These are phyloP conservation scores for Hypanus sabinus DNA, from an alignment of 2,113 vertebrate species.

Conservation along the genomic window DNA sequence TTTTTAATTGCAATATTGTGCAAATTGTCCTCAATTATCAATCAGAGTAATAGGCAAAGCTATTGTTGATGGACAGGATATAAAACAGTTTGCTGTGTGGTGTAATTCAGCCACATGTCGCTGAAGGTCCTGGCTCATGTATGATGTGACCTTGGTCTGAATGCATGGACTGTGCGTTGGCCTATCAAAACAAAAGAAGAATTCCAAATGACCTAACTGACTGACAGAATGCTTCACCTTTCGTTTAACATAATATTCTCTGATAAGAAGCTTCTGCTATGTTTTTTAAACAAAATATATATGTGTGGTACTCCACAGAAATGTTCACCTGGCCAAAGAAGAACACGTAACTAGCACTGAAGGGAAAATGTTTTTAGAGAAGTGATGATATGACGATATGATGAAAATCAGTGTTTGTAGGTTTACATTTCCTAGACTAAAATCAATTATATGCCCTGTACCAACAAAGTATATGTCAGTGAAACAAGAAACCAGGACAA, in stretches of 20 bases:
- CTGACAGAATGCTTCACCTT: slow-evolving; percentile 74
- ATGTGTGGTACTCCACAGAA: slow-evolving; percentile 60
- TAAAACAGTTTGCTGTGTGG: background rate
- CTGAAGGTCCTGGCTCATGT: slow-evolving; percentile 45
- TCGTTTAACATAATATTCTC: slow-evolving; percentile 71
- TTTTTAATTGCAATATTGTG: background rate
- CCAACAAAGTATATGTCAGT: background rate
- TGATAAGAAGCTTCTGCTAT: slow-evolving; percentile 87
- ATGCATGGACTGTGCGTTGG: slow-evolving; percentile 64
- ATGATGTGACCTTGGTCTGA: slow-evolving; percentile 42
- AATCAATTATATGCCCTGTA: background rate
- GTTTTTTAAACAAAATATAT: slow-evolving; percentile 62
- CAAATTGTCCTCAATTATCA: slow-evolving; percentile 24
- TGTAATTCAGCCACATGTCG: slow-evolving; percentile 42
- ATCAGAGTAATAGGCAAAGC: background rate
- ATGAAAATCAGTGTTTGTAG: background rate
- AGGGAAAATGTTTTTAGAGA: slow-evolving; percentile 48
- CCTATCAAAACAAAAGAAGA: slow-evolving; percentile 64
- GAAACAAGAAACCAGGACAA: background rate
- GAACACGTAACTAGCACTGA: slow-evolving; percentile 63
- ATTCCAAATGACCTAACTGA: slow-evolving; percentile 66
- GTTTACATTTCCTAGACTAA: background rate
- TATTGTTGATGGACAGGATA: background rate
- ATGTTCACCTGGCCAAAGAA: slow-evolving; percentile 68
- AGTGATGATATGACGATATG: background rate